phyloP scores from a whole-genome alignment of 2,888 invertebrate genomes.

The Euproctis similis region DNA sequence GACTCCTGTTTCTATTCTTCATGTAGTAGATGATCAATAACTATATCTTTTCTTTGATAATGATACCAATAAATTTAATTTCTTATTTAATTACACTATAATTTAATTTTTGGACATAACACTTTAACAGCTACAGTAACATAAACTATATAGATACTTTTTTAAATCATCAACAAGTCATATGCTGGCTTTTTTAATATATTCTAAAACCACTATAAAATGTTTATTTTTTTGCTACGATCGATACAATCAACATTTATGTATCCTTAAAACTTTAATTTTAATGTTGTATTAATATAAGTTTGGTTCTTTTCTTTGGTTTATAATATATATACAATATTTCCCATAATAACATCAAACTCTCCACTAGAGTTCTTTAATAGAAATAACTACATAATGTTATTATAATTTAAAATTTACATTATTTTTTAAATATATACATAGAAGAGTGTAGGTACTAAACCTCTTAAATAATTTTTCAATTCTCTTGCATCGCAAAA shows the following conservation, averaged over 20 bases:
- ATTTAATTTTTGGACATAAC: too few relatives aligned
- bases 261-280: slow-evolving; percentile 20
- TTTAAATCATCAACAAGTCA: too few relatives aligned
- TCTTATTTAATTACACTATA: too few relatives aligned
- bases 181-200: too few relatives aligned
- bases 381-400: slow-evolving; percentile 12
- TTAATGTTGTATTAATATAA: slow-evolving; percentile 43
- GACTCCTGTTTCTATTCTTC: too few relatives aligned
- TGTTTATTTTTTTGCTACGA: too few relatives aligned
- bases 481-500: slow-evolving; percentile 76
- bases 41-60: too few relatives aligned
- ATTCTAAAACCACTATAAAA: too few relatives aligned
- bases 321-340: slow-evolving; percentile 27
- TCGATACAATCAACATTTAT: not conserved
- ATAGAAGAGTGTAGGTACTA: slow-evolving; percentile 35
- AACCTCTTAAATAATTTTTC: slow-evolving; percentile 64
- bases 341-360: slow-evolving; percentile 23
- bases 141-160: too few relatives aligned
- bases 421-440: slow-evolving; percentile 15
- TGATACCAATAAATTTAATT: too few relatives aligned
- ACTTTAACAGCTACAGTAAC: too few relatives aligned
- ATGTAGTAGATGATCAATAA: too few relatives aligned
- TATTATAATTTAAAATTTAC: slow-evolving; percentile 10
- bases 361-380: slow-evolving; percentile 13
- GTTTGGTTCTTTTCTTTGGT: slow-evolving; percentile 62